Evolutionary conservation across 1,140 invertebrate genomes (phyloP).

Genomic region (Papilio aristodemus): DNA sequence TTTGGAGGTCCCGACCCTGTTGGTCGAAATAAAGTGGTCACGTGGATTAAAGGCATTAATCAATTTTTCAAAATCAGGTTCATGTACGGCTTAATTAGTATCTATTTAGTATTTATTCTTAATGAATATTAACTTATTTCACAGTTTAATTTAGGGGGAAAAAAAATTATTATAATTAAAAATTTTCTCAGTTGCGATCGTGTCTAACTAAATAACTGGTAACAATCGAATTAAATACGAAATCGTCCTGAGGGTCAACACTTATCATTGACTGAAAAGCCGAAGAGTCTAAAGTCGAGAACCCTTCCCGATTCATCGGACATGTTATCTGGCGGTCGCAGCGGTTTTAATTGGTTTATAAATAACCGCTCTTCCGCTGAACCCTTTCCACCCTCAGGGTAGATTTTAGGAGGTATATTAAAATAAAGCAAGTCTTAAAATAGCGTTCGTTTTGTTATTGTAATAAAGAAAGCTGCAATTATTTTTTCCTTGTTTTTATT

Average conservation of each 20-base stretch:
- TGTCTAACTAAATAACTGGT: neutral
- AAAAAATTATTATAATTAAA: too few relatives aligned
- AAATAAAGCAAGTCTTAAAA: slow-evolving; percentile 63
- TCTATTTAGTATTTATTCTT: neutral
- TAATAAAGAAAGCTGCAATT: slow-evolving; percentile 49
- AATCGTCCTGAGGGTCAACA: slow-evolving; percentile 8
- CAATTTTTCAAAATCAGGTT: neutral
- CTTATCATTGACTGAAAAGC: slow-evolving; percentile 35
- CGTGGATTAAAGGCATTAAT: slow-evolving; percentile 7
- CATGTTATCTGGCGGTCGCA: slow-evolving; percentile 51
- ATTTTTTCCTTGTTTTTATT: slow-evolving; percentile 37
- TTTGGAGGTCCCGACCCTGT: slow-evolving; percentile 35
- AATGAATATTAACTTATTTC: too few relatives aligned
- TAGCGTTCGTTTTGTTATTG: slow-evolving; percentile 48
- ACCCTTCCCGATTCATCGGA: slow-evolving; percentile 35
- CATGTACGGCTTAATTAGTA: neutral
- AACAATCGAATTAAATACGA: slow-evolving; percentile 12
- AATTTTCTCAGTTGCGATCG: too few relatives aligned
- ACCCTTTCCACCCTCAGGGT: slow-evolving; percentile 63
- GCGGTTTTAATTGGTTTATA: slow-evolving; percentile 75
- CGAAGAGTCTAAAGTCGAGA: slow-evolving; percentile 35
- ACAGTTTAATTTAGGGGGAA: too few relatives aligned
- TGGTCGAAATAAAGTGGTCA: neutral
- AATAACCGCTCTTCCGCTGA: slow-evolving; percentile 59
- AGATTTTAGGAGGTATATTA: slow-evolving; percentile 52